Base-by-base conservation (phyloP, 1,140 invertebrate genomes). In the Leptonema lineaticorne region DNA sequence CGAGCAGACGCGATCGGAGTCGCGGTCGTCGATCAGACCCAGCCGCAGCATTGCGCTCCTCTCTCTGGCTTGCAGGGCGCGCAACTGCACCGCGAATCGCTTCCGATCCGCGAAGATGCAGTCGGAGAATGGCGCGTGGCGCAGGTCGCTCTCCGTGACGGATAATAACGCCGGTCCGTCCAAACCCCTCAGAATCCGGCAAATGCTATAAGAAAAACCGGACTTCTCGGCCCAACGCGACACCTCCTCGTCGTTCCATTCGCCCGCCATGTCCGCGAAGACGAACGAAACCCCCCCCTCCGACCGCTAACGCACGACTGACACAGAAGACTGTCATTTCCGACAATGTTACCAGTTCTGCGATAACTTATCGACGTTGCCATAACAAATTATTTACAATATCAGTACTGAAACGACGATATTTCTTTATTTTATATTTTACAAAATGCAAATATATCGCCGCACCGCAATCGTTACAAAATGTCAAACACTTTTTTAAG, bases 61-160 rank as follows among this genome's bases (percentile, higher is more conserved):
- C 75, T 82, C 82, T 53, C 77, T 76, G 67, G 74, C 78, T 73
- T 83, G 81, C 67, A 83, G 68, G 70, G 78, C 81, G 74, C 80
- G 81, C 57, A 83, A 76, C 56, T 78, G 62, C 50, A 82, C 72
- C 67, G 79, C 78, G 68, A 83, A 80, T 59, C 78, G 75, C 70
- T 82, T 82, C 71, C 78, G 76, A 72, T 81, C 80, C 20, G 37
- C 1, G 26, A 63, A 27, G 1, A 1, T 3, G n/a, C 8, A 16
- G 2, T 9, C 7, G 7, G 11, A 27, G 22, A 46, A 26, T 1
- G 41, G 60, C n/a, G 46, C 33, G 20, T 24, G 20, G 14, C 30
- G 30, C 8, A 63, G 18, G 20, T 63, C 60, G 2, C 2, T 1
- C 11, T 63, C 60, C 4, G 33, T 63, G 4, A 63, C 29, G 1